These are phyloP conservation scores for Myotis planiceps DNA, from an alignment of 2,797 vertebrate species.

Conservation along the genomic window DNA sequence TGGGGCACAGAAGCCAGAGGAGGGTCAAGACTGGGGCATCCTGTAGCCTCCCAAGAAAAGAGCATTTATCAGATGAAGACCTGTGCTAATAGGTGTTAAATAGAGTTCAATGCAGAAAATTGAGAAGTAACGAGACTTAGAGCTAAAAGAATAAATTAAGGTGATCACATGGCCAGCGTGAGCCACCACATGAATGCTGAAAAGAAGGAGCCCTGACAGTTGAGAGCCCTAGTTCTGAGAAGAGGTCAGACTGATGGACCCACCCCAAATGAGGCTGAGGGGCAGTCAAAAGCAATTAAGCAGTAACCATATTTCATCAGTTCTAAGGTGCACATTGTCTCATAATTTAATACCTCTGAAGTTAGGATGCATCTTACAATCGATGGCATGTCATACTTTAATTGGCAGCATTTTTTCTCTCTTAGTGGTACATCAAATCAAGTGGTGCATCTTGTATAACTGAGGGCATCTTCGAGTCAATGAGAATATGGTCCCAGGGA, in stretches of 20 bases:
- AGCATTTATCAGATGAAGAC: constrained; percentile 61
- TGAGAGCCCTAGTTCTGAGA: not conserved
- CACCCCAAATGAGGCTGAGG: not conserved
- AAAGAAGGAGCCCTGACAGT: not conserved
- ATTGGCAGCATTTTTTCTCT: not conserved
- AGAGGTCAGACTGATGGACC: not conserved
- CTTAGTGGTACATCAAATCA: not conserved
- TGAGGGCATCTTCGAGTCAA: not conserved
- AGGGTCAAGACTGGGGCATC: not conserved
- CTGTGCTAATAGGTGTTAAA: constrained; percentile 75
- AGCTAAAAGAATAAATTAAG: constrained; percentile 63
- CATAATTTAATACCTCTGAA: not conserved
- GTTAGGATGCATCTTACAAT: not conserved
- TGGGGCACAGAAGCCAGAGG: not conserved
- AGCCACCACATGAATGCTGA: constrained; percentile 52
- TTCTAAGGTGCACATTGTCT: not conserved
- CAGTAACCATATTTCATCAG: not conserved
- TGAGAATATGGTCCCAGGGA: not conserved
- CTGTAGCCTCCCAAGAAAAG: not conserved
- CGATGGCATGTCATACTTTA: not conserved
- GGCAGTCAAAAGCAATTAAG: not conserved
- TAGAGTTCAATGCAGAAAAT: constrained; percentile 74
- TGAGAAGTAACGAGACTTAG: constrained; percentile 75
- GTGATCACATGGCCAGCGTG: not conserved
- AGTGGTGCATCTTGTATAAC: not conserved